A percentile compares a stretch with the other conserved stretches of the same genome.
Evolutionary conservation across 2,797 vertebrate genomes (phyloP).

Genomic region (Protonibea diacanthus): DNA sequence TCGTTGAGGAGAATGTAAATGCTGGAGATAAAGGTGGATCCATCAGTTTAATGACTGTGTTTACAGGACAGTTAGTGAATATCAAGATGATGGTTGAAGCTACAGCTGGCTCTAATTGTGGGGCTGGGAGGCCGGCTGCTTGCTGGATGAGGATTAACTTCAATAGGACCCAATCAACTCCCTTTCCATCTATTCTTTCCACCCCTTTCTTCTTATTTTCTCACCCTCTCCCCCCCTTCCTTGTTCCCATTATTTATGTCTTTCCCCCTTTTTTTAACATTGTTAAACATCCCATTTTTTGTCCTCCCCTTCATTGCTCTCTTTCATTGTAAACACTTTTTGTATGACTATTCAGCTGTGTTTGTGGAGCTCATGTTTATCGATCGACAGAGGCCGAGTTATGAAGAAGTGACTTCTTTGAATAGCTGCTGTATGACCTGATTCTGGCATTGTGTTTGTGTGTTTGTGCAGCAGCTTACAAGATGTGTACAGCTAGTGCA

Average conservation of each 20-base stretch:
- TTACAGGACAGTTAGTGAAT: constrained; percentile 72
- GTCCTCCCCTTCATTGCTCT: not conserved
- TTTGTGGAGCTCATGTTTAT: constrained; percentile 24
- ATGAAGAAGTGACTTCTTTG: not conserved
- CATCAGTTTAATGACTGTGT: constrained; percentile 71
- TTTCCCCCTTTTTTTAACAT: constrained; percentile 4
- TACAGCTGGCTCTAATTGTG: constrained; percentile 73
- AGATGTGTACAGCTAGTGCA: not conserved
- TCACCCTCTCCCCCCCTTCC: not conserved
- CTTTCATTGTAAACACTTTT: not conserved
- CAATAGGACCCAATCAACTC: constrained; percentile 56
- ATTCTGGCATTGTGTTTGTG: constrained; percentile 16
- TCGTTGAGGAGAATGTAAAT: constrained; percentile 56
- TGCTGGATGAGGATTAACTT: constrained; percentile 56
- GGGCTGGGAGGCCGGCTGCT: constrained; percentile 33
- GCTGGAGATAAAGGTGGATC: constrained; percentile 53
- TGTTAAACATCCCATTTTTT: constrained; percentile 7
- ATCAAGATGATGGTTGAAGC: constrained; percentile 66
- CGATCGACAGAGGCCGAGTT: constrained; percentile 13
- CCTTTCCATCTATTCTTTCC: constrained; percentile 24
- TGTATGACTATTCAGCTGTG: not conserved
- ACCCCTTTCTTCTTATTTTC: constrained; percentile 1
- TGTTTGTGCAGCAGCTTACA: not conserved
- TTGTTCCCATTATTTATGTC: constrained; percentile 11
- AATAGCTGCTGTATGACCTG: constrained; percentile 22